These are phyloP conservation scores for Rousettus leschenaultii DNA, from an alignment of 2,113 vertebrate genomes.

Conservation along the genomic window DNA sequence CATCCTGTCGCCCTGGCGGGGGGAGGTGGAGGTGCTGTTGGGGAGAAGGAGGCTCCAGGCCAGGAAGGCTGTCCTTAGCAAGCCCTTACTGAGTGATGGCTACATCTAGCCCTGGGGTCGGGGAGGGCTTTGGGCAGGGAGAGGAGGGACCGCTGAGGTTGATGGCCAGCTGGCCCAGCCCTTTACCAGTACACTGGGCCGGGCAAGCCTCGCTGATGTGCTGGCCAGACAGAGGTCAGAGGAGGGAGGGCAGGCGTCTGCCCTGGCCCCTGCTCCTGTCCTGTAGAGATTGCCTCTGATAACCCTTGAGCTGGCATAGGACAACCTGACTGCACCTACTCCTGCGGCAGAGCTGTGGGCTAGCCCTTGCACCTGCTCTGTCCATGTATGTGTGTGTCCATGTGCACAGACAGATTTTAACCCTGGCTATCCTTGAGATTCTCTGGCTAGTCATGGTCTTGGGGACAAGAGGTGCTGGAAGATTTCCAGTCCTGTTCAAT, in stretches of 20 bases:
- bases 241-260: not conserved
- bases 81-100: not conserved
- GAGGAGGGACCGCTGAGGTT: not conserved
- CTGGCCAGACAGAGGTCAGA: not conserved
- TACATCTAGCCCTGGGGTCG: rapidly evolving
- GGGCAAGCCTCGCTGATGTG: not conserved
- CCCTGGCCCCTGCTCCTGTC: not conserved
- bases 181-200: not conserved
- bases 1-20: not conserved
- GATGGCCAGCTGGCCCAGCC: not conserved
- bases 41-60: not conserved
- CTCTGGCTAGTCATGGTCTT: not conserved
- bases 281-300: not conserved
- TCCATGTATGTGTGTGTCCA: not conserved
- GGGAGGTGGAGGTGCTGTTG: not conserved
- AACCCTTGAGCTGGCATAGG: not conserved
- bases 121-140: not conserved
- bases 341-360: not conserved
- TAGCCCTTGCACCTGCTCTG: not conserved
- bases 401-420: not conserved
- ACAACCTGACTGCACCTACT: not conserved
- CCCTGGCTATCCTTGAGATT: not conserved
- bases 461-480: not conserved
- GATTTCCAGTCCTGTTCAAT: not conserved
- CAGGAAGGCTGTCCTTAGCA: not conserved